These are phyloP conservation scores for Chelidonichthys spinosus DNA, from an alignment of 2,797 vertebrate species.

Conservation along the genomic window DNA sequence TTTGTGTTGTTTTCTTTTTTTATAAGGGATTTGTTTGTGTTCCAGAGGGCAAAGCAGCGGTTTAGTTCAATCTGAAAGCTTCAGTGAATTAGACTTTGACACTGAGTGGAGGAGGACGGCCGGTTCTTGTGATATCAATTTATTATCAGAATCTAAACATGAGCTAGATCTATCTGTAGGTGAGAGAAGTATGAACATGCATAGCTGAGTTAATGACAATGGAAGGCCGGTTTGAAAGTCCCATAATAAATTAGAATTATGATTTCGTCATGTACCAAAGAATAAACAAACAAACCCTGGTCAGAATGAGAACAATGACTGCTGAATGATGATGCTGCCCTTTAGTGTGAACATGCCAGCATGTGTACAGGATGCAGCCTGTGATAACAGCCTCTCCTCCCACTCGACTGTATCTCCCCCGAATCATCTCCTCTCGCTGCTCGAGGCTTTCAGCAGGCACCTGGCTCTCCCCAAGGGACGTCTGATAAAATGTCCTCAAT, in stretches of 20 bases:
- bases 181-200: neutral
- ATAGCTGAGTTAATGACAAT: no score
- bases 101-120: neutral
- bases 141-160: neutral
- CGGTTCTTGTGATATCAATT: neutral
- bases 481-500: constrained; percentile 61
- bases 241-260: constrained; percentile 5
- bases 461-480: constrained; percentile 25
- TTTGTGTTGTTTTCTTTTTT: constrained; percentile 12
- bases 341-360: constrained; percentile 31
- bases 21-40: neutral
- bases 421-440: constrained; percentile 42
- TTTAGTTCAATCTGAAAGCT: neutral
- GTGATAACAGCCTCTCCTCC: constrained; percentile 59
- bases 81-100: neutral
- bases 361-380: constrained; percentile 33
- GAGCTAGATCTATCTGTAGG: neutral
- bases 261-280: neutral
- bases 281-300: constrained; percentile 10
- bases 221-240: neutral
- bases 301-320: constrained; percentile 10
- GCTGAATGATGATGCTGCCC: constrained; percentile 33
- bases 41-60: neutral
- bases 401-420: constrained; percentile 39
- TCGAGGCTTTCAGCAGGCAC: constrained; percentile 38